phyloP scores from a whole-genome alignment of 2,113 vertebrate species.

The Silurus asotus region DNA sequence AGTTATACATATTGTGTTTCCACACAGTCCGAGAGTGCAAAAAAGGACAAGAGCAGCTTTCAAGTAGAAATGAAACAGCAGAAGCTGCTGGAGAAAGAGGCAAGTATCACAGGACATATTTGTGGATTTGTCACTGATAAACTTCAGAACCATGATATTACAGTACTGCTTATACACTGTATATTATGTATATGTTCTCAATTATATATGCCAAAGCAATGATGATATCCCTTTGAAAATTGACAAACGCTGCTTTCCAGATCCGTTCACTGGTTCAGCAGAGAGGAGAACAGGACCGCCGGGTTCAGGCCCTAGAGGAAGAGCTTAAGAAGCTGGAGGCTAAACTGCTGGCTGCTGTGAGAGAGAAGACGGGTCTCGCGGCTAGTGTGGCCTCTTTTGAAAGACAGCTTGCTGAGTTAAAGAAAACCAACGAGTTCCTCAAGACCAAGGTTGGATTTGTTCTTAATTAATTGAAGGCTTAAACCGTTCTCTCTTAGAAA shows the following conservation, averaged over 20 bases:
- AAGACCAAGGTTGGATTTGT: conserved; percentile 84
- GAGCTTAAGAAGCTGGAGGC: conserved; percentile 83
- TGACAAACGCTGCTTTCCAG: conserved; percentile 61
- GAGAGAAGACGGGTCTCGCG: conserved; percentile 84
- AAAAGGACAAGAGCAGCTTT: conserved; percentile 71
- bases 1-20: neutral
- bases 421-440: conserved; percentile 84
- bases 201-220: neutral
- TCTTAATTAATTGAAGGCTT: neutral
- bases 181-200: neutral
- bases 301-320: conserved; percentile 76
- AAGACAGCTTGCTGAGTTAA: conserved; percentile 83
- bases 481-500: neutral
- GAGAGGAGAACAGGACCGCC: conserved; percentile 83
- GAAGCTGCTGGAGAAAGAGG: conserved; percentile 88
- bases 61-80: conserved; percentile 79
- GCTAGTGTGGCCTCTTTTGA: conserved; percentile 83
- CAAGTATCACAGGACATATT: conserved; percentile 49
- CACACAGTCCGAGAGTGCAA: conserved; percentile 63
- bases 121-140: neutral
- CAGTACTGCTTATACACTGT: neutral
- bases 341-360: conserved; percentile 78
- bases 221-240: neutral
- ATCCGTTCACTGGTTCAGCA: conserved; percentile 85
- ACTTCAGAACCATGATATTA: neutral